These are phyloP conservation scores for Bombus picipes DNA, from an alignment of 1,140 invertebrate genomes.

Conservation along the genomic window DNA sequence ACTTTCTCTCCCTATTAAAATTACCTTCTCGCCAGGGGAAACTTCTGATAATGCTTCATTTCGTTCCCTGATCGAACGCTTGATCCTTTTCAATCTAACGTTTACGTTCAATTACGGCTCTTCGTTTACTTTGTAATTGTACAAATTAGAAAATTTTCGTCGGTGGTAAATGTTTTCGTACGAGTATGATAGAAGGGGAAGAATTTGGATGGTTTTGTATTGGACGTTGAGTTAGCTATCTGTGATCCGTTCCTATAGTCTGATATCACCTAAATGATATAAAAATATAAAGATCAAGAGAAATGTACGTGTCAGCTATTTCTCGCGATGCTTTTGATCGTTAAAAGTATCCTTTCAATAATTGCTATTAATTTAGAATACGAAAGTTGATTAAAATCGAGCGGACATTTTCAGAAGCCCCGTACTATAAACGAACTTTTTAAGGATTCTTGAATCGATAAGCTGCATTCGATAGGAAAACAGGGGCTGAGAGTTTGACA, in stretches of 20 bases:
- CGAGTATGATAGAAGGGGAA: no score
- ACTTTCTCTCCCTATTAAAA: not conserved
- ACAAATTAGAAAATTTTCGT: not conserved
- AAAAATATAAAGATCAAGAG: no score
- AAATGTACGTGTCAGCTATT: no score
- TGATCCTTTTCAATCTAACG: not conserved
- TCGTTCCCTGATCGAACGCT: not conserved
- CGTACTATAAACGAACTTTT: not conserved
- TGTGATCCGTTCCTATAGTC: no score
- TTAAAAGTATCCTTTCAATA: no score
- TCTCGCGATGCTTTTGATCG: no score
- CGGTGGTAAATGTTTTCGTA: no score
- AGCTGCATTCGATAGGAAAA: not conserved
- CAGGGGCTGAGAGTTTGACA: not conserved
- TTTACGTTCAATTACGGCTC: constrained; percentile 19
- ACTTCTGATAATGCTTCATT: not conserved
- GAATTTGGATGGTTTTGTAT: no score
- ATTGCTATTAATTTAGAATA: not conserved
- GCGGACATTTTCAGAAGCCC: not conserved
- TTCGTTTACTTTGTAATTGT: constrained; percentile 18
- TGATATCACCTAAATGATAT: no score
- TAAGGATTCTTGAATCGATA: constrained; percentile 3
- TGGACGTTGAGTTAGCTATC: no score
- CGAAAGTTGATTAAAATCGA: not conserved
- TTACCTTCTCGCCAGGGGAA: not conserved